Percentiles rank a stretch among this genome's conserved stretches.
Conservation (phyloP, 2,797 vertebrate species). For the Netta rufina region DNA sequence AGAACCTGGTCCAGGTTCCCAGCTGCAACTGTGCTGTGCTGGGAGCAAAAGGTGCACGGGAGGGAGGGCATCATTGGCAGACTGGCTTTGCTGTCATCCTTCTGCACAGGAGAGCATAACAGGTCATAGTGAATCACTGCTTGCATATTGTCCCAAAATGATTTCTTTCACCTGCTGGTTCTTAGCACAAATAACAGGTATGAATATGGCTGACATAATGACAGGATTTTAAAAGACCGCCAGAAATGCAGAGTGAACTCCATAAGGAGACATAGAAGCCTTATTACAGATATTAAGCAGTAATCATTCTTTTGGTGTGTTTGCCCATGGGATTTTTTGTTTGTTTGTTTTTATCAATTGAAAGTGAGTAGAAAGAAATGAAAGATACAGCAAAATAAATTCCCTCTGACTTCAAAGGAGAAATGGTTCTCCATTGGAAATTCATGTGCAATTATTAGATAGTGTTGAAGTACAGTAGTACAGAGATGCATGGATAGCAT, state of each 20-base stretch:
- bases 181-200: background rate
- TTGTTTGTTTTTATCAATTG: background rate
- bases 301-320: background rate
- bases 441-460: background rate
- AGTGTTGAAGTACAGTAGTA: background rate
- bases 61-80: background rate
- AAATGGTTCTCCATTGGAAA: conserved; percentile 4
- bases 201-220: background rate
- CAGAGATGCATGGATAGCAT: background rate
- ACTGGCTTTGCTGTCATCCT: background rate
- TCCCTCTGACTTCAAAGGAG: background rate
- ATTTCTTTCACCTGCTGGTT: background rate
- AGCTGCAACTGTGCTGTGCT: background rate
- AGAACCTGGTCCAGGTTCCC: rapidly evolving
- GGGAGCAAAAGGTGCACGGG: background rate
- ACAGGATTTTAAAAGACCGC: conserved; percentile 40
- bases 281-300: conserved; percentile 53
- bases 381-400: background rate
- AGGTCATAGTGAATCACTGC: background rate
- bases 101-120: background rate
- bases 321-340: background rate
- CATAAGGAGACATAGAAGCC: conserved; percentile 15
- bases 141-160: background rate
- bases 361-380: background rate
- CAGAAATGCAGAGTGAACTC: conserved; percentile 31